These are phyloP conservation scores for Acanthurus tractus DNA, from an alignment of 2,797 vertebrate species.

Conservation along the genomic window DNA sequence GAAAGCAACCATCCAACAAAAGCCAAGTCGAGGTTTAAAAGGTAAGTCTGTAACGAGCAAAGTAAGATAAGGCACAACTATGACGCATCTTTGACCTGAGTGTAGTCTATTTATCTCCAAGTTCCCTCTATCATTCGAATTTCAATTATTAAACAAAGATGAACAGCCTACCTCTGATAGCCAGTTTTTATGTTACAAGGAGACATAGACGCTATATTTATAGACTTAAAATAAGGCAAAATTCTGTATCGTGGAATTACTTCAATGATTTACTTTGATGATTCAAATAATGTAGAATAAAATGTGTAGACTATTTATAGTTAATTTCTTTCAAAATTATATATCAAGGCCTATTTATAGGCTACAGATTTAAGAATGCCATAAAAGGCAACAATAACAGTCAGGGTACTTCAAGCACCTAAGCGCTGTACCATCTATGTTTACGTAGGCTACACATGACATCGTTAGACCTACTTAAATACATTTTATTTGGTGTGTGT, in stretches of 20 bases:
- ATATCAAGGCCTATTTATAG: neutral
- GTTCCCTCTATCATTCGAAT: neutral
- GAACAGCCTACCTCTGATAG: neutral
- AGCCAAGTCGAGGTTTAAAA: constrained; percentile 29
- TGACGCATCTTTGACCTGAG: constrained; percentile 4
- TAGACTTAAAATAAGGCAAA: neutral
- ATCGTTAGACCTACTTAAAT: neutral
- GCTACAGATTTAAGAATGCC: neutral
- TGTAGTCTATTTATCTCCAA: neutral
- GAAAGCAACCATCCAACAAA: constrained; percentile 12
- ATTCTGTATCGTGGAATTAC: neutral
- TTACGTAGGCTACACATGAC: constrained; percentile 32
- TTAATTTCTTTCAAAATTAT: too few relatives aligned
- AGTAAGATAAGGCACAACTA: constrained; percentile 59
- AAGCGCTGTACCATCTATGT: constrained; percentile 13
- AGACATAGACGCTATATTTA: too few relatives aligned
- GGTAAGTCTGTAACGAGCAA: constrained; percentile 41
- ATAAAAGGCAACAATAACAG: neutral
- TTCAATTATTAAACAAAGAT: neutral
- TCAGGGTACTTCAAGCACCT: neutral
- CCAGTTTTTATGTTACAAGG: too few relatives aligned
- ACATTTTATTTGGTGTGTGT: neutral
- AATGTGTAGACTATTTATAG: neutral
- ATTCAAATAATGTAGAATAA: neutral
- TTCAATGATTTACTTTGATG: neutral